These are phyloP conservation scores for Rhinopithecus roxellana DNA, from an alignment of 2,113 vertebrate genomes.

Conservation along the genomic window DNA sequence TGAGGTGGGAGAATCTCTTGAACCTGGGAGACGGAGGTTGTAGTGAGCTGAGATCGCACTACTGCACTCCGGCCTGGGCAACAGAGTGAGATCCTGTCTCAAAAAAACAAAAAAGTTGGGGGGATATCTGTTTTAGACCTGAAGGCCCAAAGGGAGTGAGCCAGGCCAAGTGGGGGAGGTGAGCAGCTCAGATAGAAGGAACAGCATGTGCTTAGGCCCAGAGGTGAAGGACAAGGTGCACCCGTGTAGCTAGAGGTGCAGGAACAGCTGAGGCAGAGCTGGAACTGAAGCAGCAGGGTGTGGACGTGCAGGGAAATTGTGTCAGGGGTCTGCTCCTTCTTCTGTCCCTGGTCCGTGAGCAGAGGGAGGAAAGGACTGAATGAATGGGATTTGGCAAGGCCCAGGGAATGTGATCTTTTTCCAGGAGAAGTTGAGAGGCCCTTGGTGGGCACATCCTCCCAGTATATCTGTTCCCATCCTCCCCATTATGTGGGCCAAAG, in stretches of 20 bases:
- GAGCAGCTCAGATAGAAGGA: neutral
- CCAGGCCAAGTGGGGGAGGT: neutral
- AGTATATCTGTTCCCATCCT: neutral
- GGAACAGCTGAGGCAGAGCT: neutral
- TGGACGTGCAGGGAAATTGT: neutral
- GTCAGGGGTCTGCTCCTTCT: no score
- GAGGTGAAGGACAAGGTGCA: neutral
- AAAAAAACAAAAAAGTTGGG: neutral
- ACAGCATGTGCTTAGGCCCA: accelerated
- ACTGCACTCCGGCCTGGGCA: no score
- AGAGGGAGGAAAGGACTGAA: neutral
- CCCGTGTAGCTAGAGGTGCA: neutral
- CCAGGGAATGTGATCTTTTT: neutral
- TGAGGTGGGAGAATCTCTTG: no score
- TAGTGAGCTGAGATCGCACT: no score
- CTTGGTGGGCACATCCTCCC: neutral
- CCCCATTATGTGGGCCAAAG: neutral
- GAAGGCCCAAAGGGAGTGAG: neutral
- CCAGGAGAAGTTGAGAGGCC: neutral
- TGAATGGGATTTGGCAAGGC: neutral
- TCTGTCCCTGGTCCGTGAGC: neutral
- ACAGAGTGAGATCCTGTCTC: no score
- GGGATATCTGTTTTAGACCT: neutral
- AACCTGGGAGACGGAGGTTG: no score
- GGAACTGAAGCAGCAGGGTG: no score